Evolutionary conservation across 92 coral and sea anemone species (phyloP).

Genomic region (Pocillopora meandrina): DNA sequence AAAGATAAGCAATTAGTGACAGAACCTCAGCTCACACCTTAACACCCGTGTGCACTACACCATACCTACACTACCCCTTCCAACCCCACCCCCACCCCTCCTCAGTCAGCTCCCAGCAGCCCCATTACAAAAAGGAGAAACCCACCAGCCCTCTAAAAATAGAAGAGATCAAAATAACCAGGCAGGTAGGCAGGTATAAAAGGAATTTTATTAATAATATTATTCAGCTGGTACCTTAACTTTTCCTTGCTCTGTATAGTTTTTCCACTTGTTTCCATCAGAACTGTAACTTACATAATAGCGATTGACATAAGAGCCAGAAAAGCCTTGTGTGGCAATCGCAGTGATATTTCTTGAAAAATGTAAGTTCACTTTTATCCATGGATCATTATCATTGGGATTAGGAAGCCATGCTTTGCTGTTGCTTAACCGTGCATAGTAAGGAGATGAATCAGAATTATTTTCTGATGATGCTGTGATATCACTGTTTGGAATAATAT

Average conservation of each 20-base stretch:
- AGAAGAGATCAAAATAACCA: no score
- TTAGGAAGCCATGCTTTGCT: constrained; percentile 65
- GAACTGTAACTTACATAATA: constrained; percentile 51
- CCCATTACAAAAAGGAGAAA: no score
- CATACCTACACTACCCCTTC: no score
- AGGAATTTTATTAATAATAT: not conserved
- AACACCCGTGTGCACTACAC: no score
- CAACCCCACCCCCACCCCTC: no score
- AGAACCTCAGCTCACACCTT: no score
- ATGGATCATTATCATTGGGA: constrained; percentile 40
- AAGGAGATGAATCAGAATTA: constrained; percentile 40
- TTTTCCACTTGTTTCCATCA: constrained; percentile 51
- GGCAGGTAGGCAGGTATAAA: no score
- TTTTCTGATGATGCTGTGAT: constrained; percentile 57
- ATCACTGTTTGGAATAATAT: constrained; percentile 50
- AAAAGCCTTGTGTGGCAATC: constrained; percentile 72
- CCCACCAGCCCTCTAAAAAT: no score
- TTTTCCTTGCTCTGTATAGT: constrained; percentile 50
- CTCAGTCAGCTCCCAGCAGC: no score
- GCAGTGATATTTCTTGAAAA: constrained; percentile 46
- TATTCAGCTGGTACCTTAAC: constrained; percentile 47
- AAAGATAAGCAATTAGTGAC: no score
- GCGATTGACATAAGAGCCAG: constrained; percentile 39
- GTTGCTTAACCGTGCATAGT: constrained; percentile 56
- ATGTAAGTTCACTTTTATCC: constrained; percentile 71